phyloP scores from a whole-genome alignment of 2,888 invertebrate genomes.

The Argyresthia albistria region DNA sequence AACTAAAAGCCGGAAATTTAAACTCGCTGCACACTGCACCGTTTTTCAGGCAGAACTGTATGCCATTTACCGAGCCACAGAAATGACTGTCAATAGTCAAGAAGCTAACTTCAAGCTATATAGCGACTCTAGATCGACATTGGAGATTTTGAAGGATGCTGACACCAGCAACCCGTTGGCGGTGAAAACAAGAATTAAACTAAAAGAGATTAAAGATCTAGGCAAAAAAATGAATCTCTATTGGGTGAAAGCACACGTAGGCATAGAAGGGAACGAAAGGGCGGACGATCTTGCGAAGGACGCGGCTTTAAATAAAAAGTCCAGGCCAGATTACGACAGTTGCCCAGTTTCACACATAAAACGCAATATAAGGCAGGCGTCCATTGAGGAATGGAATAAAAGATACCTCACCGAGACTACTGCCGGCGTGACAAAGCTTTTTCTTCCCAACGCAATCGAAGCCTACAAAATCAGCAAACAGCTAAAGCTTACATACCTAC shows the following conservation, averaged over 20 bases:
- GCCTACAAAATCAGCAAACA: background rate
- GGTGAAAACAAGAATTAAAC: background rate
- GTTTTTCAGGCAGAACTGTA: slow-evolving; percentile 7
- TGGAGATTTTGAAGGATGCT: background rate
- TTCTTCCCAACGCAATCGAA: background rate
- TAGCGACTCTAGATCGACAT: slow-evolving; percentile 6
- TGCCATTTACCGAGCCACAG: background rate
- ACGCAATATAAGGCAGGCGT: background rate
- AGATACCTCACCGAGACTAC: background rate
- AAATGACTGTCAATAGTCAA: background rate
- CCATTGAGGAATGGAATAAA: slow-evolving; percentile 3
- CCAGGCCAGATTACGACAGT: slow-evolving; percentile 2
- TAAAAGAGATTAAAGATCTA: background rate
- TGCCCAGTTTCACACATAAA: slow-evolving; percentile 4
- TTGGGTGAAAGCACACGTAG: slow-evolving; percentile 9
- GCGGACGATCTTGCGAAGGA: slow-evolving; percentile 10
- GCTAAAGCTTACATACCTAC: background rate
- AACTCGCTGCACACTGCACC: slow-evolving; percentile 1
- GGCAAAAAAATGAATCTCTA: background rate
- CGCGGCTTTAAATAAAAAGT: slow-evolving; percentile 4
- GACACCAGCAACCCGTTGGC: background rate
- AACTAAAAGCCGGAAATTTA: background rate
- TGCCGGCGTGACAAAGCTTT: background rate
- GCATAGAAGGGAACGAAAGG: slow-evolving; percentile 8
- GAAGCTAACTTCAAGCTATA: background rate